These are phyloP conservation scores for Rhyacophila brunnea DNA, from an alignment of 1,140 invertebrate species.

Conservation along the genomic window DNA sequence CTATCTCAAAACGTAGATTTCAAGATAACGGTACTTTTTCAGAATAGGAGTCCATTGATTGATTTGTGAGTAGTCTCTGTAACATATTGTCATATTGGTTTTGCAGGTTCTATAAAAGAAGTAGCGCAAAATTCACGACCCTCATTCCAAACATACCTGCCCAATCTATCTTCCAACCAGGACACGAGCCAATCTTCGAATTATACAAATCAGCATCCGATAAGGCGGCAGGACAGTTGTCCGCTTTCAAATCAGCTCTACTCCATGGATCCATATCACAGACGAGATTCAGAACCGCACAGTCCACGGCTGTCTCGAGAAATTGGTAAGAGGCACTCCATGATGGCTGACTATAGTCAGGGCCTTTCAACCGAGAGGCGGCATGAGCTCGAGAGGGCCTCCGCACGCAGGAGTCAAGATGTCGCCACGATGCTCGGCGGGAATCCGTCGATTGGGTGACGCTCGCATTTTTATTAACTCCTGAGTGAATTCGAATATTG, in stretches of 20 bases:
- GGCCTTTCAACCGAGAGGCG: slow-evolving; percentile 38
- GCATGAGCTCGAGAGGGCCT: slow-evolving; percentile 44
- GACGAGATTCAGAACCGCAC: slow-evolving; percentile 49
- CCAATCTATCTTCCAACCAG: slow-evolving; percentile 43
- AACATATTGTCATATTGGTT: too few species aligned
- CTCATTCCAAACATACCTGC: slow-evolving; percentile 52
- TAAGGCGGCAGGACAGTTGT: slow-evolving; percentile 34
- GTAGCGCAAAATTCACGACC: slow-evolving; percentile 54
- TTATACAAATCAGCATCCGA: slow-evolving; percentile 36
- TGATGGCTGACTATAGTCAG: slow-evolving; percentile 42
- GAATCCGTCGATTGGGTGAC: slow-evolving; percentile 51
- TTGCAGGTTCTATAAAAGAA: slow-evolving; percentile 62
- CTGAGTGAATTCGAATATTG: too few species aligned
- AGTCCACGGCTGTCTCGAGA: slow-evolving; percentile 44
- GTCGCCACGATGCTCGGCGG: slow-evolving; percentile 44
- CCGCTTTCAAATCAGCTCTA: slow-evolving; percentile 27
- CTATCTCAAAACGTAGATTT: too few species aligned
- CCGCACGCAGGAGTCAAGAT: slow-evolving; percentile 46
- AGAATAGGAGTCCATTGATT: too few species aligned
- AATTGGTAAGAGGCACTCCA: slow-evolving; percentile 48
- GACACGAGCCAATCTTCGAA: slow-evolving; percentile 38
- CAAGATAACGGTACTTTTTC: too few species aligned
- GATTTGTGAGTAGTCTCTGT: too few species aligned
- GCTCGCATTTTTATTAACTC: background rate
- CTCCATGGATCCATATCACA: slow-evolving; percentile 29